Evolutionary conservation across 2,797 vertebrate species (phyloP), one percentile per base, ranked within the genome.

Genomic region (Sebastes hopkinsi): DNA sequence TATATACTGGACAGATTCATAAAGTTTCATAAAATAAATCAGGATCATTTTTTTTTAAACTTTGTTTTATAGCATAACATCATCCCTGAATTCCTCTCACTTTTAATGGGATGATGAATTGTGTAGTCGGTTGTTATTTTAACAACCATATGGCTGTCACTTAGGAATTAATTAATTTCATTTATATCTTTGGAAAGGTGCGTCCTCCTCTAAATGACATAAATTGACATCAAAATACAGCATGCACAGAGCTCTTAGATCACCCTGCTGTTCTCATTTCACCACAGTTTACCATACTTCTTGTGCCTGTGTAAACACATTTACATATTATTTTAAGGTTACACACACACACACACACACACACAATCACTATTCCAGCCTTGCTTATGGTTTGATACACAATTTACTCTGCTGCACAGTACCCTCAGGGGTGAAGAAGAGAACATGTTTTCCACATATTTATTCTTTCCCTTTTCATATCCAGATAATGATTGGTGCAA

Each of bases 91-190:
- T 83, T 73, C 27, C 55, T 55, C 77, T 72, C 52, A 80, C 70
- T 71, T 81, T 88, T 91, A 93, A 92, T 91, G 30, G 61, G 68
- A 93, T 92, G 87, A 94, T 91, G 79, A 88, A 93, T 94, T 71
- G 69, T 72, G 46, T 68, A 56, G 36, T 23, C 50, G 46, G 55
- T 78, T 79, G 82, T 91, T 89, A 72, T 89, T 92, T 72, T 62
- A 89, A 71, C 75, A 65, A 84, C 90, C 93, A 93, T 93, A 90
- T 91, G 88, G 84, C 80, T 72, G 72, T 90, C 83, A 88, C 82
- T 88, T 82, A 88, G 83, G 84, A 88, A 87, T 89, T 75, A 85
- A 94, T 92, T 83, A 67, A 75, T 89, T 81, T 80, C 42, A 83
- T 88, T 88, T 88, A 74, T 80, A 76, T 80, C 22, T 65, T 79